Base-by-base conservation (phyloP, 2,888 invertebrate genomes). In the Agonopterix alstromeriana region DNA sequence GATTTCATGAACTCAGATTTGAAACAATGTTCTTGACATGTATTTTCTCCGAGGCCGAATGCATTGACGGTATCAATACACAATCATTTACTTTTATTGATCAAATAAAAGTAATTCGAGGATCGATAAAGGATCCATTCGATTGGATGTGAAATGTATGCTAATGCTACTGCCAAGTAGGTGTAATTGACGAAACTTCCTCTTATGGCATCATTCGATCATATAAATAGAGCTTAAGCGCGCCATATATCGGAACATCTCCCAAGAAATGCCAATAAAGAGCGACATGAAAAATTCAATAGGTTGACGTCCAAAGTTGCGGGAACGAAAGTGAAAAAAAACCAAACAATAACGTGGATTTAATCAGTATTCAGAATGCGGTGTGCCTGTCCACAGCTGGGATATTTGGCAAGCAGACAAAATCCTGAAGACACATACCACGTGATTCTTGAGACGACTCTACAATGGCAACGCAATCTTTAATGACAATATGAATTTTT, bases 251-350 rank as follows among this genome's bases (percentile, higher is more conserved):
- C 67, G 67, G 61, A 52, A 58, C 57, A 67, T 59, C 72, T 79
- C 69, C 74, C 76, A 77, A 70, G 65, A 72, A 78, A 78, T 76
- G 73, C 76, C 58, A 70, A 80, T 77, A 75, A 73, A 76, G 68
- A 65, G 67, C 63, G 60, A 63, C 66, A 86, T 84, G 82, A 85
- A 86, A 85, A 82, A 86, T 85, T 86, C 84, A 86, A 81, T 81
- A 83, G 77, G 67, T 73, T 69, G 72, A 65, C 72, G 70, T 63
- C 69, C 70, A 66, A n/a, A 66, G 53, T 57, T 56, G 51, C 58
- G 53, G 67, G 67, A 75, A 77, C 62, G 78, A 82, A 79, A 82
- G 79, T 82, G 73, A 82, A 82, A 81, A 78, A 79, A 78, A 71
- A 67, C 70, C 76, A 78, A 81, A 84, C 81, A 83, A 85, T 82